Base-by-base conservation (phyloP, 2,888 invertebrate genomes). In the Flexamia atlantica region DNA sequence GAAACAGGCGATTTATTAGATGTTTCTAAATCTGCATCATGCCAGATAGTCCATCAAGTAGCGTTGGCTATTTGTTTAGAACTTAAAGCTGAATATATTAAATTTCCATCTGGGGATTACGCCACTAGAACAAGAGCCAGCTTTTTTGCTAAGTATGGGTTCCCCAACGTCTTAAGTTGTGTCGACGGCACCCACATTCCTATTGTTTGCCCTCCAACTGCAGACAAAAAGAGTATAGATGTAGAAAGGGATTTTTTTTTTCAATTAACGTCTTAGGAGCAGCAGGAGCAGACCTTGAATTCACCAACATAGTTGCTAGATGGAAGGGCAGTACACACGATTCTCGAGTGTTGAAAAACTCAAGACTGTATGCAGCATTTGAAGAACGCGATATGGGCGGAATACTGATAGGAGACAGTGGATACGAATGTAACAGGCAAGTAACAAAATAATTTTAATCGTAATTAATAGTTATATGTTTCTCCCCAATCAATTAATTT, bases 391-490 rank as follows among this genome's bases (percentile, higher is more conserved):
- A 74, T 74, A 74, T 74, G 74, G 74, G 74, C 14, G 23, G 30
- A 32, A 32, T 74, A 1, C 36, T 74, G 3, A 28, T 74, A 7
- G 74, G 74, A 74, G 74, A 74, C 5, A 74, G 74, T 32, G 74
- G 36, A 74, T 32, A 74, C 20, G 30, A 74, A 32, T 74, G 74
- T n/a, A 74, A 74, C 74, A 74, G 74, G 36, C 36, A 74, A 74
- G 74, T 32, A 64, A 3, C 7, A 7, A 64, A 25, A 5, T 20
- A 64, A 25, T 64, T 53, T 53, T 53, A 53, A 53, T 9, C 36
- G 9, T 36, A n/a, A n/a, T n/a, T n/a, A n/a, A n/a, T n/a, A n/a
- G n/a, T n/a, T n/a, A n/a, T n/a, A n/a, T n/a, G n/a, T n/a, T n/a
- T n/a, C n/a, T n/a, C n/a, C n/a, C n/a, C n/a, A n/a, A n/a, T n/a